Conservation (phyloP, 2,888 invertebrate species). For the Brenthis hecate region DNA sequence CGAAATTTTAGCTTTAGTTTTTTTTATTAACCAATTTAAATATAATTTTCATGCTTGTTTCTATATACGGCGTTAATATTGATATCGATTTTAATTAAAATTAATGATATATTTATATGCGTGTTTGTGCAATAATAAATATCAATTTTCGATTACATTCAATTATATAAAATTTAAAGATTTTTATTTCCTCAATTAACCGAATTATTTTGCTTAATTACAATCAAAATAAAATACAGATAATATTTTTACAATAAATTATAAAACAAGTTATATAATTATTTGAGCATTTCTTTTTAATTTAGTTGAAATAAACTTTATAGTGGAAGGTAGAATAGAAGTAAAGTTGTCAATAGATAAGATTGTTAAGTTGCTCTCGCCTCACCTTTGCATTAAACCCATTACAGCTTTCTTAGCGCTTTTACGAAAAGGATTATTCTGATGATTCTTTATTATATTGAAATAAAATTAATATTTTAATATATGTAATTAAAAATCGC, state of each 20-base stretch:
- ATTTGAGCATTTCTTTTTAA: slow-evolving; percentile 4
- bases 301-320: slow-evolving; percentile 8
- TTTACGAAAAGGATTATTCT: slow-evolving; percentile 14
- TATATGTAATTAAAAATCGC: no score
- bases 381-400: slow-evolving; percentile 32
- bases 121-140: not conserved
- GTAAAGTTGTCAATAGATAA: slow-evolving; percentile 37
- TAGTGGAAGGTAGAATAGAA: slow-evolving; percentile 18
- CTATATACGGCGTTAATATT: not conserved
- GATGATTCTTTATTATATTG: not conserved
- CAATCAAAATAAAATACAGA: not conserved
- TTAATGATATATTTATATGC: slow-evolving; percentile 1
- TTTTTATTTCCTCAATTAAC: no score
- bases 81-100: slow-evolving; percentile 8
- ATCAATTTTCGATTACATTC: not conserved
- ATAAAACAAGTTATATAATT: not conserved
- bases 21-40: slow-evolving; percentile 13
- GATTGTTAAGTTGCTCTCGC: slow-evolving; percentile 20
- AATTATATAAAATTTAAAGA: no score
- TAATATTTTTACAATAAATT: not conserved
- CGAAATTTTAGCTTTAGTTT: slow-evolving; percentile 5
- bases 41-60: not conserved
- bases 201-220: no score
- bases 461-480: no score
- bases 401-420: slow-evolving; percentile 32